phyloP scores from a whole-genome alignment of 1,140 invertebrate species.

The Heterodera schachtii region DNA sequence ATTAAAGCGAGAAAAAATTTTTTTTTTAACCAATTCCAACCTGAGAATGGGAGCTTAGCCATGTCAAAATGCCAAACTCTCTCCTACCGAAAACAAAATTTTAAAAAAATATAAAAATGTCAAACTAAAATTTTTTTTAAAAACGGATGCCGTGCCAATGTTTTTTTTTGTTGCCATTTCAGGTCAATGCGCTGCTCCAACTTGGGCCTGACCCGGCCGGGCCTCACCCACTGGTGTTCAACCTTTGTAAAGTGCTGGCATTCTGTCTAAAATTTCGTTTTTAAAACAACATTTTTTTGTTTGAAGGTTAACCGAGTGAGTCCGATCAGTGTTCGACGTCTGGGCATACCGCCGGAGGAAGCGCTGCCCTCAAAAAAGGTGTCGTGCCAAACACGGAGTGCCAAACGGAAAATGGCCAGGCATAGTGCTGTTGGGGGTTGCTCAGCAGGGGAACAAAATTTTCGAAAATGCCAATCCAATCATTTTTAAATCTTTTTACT shows the following conservation, averaged over 20 bases:
- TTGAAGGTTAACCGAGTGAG: constrained; percentile 12
- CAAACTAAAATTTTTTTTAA: not conserved
- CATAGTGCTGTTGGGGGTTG: not conserved
- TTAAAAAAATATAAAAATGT: not conserved
- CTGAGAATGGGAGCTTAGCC: no score
- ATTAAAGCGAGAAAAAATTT: no score
- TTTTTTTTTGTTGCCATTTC: not conserved
- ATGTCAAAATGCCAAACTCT: no score
- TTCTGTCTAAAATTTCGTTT: not conserved
- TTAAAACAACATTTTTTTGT: not conserved
- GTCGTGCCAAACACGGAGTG: not conserved
- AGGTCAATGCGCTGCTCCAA: constrained; percentile 46
- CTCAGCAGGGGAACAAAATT: not conserved
- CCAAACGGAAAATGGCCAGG: no score
- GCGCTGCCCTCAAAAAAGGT: constrained; percentile 15
- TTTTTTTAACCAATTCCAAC: no score
- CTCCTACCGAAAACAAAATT: not conserved
- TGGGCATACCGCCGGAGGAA: constrained; percentile 20
- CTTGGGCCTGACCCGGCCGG: constrained; percentile 39
- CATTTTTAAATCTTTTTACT: not conserved
- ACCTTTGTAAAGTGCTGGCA: constrained; percentile 41
- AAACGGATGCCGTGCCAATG: not conserved
- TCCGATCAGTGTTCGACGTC: constrained; percentile 25
- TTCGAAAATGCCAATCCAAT: not conserved
- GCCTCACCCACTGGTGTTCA: constrained; percentile 29